Percentiles rank a stretch among this genome's conserved stretches.
Evolutionary conservation across 2,113 vertebrate species (phyloP).

Genomic region (Epinephelus lanceolatus): DNA sequence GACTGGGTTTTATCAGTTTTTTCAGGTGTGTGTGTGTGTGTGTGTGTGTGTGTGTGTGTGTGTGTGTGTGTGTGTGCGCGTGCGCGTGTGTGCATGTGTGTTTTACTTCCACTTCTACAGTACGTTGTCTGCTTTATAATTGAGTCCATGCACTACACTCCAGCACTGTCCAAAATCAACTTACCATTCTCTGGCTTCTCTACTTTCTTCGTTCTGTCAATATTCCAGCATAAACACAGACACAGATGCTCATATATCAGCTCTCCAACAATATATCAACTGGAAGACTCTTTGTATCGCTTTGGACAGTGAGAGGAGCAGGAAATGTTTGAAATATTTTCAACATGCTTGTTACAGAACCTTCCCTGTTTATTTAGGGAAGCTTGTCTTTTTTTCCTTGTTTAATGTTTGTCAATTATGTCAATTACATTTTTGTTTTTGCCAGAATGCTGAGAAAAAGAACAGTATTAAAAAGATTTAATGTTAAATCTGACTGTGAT

Average conservation of each 20-base stretch:
- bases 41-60: background rate
- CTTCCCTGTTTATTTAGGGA: conserved; percentile 71
- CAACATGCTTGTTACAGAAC: conserved; percentile 57
- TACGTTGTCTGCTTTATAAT: conserved; percentile 17
- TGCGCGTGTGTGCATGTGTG: background rate
- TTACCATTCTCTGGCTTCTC: conserved; percentile 10
- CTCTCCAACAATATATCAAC: conserved; percentile 32
- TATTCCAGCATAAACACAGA: conserved; percentile 59
- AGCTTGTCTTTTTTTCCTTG: conserved; percentile 40
- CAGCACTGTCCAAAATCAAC: conserved; percentile 35
- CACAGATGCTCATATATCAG: conserved; percentile 44
- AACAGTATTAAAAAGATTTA: conserved; percentile 77
- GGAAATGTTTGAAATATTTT: conserved; percentile 71
- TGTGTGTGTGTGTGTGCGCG: too few species aligned
- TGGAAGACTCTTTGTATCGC: conserved; percentile 51
- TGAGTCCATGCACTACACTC: conserved; percentile 44
- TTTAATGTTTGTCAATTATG: conserved; percentile 52
- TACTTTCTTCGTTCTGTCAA: conserved; percentile 13
- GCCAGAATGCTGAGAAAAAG: conserved; percentile 62
- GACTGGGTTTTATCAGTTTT: conserved; percentile 8
- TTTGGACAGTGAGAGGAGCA: conserved; percentile 42
- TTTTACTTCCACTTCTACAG: background rate
- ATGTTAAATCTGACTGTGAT: conserved; percentile 29
- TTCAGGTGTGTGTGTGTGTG: conserved; percentile 14
- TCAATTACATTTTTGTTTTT: conserved; percentile 55